phyloP scores from a whole-genome alignment of 2,797 vertebrate genomes.

The Acanthiza pusilla region DNA sequence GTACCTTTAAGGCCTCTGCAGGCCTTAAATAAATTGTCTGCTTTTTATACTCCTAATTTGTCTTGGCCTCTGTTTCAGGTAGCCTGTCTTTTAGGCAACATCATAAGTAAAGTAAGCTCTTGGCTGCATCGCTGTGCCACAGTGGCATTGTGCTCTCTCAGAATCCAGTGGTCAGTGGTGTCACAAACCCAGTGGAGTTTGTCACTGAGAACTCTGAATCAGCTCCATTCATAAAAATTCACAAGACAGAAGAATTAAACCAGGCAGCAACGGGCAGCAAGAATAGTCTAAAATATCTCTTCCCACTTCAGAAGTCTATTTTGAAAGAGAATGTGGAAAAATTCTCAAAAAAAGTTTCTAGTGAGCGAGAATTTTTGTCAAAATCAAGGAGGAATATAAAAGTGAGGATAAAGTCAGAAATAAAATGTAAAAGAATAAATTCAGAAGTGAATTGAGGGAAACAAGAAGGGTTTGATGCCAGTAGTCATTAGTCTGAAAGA shows the following conservation, averaged over 20 bases:
- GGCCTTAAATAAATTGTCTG: too few relatives aligned
- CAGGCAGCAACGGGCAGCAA: background rate
- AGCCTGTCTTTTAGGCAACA: too few relatives aligned
- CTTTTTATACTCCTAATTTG: too few relatives aligned
- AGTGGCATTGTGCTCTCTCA: accelerated
- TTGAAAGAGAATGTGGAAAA: background rate
- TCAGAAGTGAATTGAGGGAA: background rate
- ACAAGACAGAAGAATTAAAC: background rate
- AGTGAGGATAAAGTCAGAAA: background rate
- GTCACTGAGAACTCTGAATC: background rate
- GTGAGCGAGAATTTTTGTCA: background rate
- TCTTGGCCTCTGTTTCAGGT: too few relatives aligned
- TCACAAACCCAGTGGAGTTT: background rate
- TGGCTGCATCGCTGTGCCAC: background rate
- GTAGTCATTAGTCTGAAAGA: background rate
- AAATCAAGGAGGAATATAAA: background rate
- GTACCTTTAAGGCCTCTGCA: too few relatives aligned
- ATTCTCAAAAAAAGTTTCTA: background rate
- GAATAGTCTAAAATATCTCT: background rate
- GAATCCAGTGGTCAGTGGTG: background rate
- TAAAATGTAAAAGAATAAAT: background rate
- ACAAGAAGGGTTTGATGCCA: background rate
- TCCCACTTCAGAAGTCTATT: background rate
- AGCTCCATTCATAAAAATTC: background rate
- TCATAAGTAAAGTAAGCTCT: background rate